A percentile compares a stretch with the other conserved stretches of the same genome.
phyloP scores from a whole-genome alignment of 2,113 vertebrate genomes.

The Helogale parvula region DNA sequence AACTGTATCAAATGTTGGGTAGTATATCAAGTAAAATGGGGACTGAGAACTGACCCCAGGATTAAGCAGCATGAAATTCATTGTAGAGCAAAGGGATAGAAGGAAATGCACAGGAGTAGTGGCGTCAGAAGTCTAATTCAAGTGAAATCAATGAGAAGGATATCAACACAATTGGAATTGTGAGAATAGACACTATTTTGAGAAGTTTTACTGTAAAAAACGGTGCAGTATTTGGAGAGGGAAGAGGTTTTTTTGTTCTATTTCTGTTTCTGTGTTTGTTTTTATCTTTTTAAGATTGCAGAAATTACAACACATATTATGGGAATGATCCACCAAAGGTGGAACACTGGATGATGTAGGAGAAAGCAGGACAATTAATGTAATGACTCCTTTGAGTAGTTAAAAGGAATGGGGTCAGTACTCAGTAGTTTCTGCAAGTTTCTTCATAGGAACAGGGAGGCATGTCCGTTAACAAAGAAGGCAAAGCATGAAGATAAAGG shows the following conservation, averaged over 20 bases:
- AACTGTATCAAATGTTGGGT: not conserved
- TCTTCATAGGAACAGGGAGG: not conserved
- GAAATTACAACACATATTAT: not conserved
- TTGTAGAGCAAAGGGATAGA: not conserved
- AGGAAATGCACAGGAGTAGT: too few relatives aligned
- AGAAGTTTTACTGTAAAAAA: not conserved
- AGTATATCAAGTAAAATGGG: not conserved
- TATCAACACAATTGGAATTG: not conserved
- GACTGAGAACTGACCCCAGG: not conserved
- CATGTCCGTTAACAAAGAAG: not conserved
- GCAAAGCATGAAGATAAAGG: not conserved
- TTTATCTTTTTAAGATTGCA: not conserved
- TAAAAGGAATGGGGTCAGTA: not conserved
- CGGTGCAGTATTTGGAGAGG: not conserved
- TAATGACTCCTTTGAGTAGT: not conserved
- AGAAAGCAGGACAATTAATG: not conserved
- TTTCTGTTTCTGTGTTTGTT: not conserved
- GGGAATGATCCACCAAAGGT: not conserved
- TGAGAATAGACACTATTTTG: not conserved
- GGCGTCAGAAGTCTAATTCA: not conserved
- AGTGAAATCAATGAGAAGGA: not conserved
- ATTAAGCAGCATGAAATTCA: not conserved
- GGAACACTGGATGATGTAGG: not conserved
- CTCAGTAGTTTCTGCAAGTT: not conserved
- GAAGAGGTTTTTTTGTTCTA: not conserved